These are phyloP conservation scores for Corythoichthys intestinalis DNA, from an alignment of 2,113 vertebrate species.

Conservation along the genomic window DNA sequence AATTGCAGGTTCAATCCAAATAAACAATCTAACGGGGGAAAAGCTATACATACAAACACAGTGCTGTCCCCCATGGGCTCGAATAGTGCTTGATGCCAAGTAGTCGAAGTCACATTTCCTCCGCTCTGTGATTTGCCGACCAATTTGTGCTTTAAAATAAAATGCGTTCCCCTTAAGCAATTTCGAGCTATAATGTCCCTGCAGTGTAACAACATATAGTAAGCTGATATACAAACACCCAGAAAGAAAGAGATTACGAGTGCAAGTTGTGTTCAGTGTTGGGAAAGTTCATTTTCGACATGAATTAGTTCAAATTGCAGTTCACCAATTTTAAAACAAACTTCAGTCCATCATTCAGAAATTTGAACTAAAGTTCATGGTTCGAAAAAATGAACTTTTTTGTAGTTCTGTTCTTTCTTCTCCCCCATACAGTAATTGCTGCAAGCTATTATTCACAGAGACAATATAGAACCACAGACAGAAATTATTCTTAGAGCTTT, in stretches of 20 bases:
- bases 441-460: too few species aligned
- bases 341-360: too few species aligned
- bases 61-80: conserved; percentile 24
- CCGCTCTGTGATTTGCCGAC: conserved; percentile 17
- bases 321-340: too few species aligned
- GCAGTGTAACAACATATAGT: conserved; percentile 6
- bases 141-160: conserved; percentile 7
- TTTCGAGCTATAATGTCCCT: conserved; percentile 16
- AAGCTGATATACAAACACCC: conserved; percentile 4
- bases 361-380: too few species aligned
- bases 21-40: conserved; percentile 38
- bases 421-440: too few species aligned
- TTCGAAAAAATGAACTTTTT: too few species aligned
- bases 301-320: too few species aligned
- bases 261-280: too few species aligned
- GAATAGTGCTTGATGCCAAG: conserved; percentile 21
- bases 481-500: too few species aligned
- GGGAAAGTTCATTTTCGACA: too few species aligned
- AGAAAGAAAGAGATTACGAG: background rate
- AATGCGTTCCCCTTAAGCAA: conserved; percentile 24
- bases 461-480: too few species aligned
- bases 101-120: conserved; percentile 34
- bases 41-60: conserved; percentile 27
- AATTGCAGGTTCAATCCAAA: conserved; percentile 36
- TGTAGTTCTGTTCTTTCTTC: too few species aligned